Conservation (phyloP, 2,888 invertebrate genomes). For the Tridacna gigas region DNA sequence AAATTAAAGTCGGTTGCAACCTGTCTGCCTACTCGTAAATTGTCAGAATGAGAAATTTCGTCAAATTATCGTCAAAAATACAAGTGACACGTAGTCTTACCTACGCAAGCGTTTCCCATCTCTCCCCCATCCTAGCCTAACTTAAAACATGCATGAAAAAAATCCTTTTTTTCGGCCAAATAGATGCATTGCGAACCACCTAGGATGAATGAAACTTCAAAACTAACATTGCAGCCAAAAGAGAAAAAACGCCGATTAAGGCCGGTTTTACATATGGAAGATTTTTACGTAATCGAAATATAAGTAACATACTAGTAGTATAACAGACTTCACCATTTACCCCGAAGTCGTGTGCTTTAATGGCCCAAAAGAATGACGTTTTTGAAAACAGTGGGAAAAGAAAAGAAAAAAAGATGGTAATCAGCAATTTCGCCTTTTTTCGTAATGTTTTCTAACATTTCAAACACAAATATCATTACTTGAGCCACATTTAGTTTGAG, state of each 20-base stretch:
- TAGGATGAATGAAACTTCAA: not conserved
- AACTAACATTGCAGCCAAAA: not conserved
- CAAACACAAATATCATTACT: not conserved
- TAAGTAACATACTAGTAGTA: too few relatives aligned
- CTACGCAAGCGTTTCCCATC: not conserved
- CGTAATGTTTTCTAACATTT: not conserved
- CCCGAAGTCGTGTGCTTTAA: too few relatives aligned
- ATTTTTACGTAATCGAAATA: too few relatives aligned
- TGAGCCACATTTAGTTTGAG: not conserved
- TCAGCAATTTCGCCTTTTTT: constrained; percentile 1
- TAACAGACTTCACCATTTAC: too few relatives aligned
- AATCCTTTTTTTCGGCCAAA: not conserved
- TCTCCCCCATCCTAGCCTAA: not conserved
- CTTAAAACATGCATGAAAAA: too few relatives aligned
- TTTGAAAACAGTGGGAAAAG: not conserved
- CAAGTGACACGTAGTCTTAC: not conserved
- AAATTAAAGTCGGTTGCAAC: constrained; percentile 8
- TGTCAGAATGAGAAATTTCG: not conserved
- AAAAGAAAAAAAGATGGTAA: not conserved
- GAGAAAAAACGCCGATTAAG: not conserved
- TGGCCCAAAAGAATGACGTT: not conserved
- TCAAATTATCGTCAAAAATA: constrained; percentile 16
- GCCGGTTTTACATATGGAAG: not conserved
- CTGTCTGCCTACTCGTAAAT: constrained; percentile 17
- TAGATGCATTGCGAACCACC: not conserved